Evolutionary conservation across 2,888 invertebrate species (phyloP), one percentile per base, ranked within the genome.

Genomic region (Strigamia transsilvanica): DNA sequence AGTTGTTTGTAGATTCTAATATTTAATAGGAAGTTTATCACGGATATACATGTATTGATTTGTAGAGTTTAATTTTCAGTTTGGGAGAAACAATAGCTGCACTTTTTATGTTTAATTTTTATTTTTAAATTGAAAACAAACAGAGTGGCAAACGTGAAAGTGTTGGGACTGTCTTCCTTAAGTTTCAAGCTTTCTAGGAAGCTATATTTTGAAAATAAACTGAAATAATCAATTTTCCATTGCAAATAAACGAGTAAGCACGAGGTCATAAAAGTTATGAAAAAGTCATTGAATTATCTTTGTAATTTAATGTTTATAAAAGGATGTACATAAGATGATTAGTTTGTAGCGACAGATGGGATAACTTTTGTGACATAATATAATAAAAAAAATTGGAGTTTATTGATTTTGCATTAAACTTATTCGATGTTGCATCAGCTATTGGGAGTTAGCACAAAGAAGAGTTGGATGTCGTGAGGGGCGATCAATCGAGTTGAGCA

Each of bases 361-460:
- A 79, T 79, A 79, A 79, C 41, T 79, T 79, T 79, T 79, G 79
- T 79, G 79, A 79, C 21, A 79, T 79, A 34, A 79, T 38, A 79
- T 41, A 18, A 42, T 27, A 42, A 38, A 79, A 42, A 79, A 10
- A 79, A 34, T 78, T 21, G 42, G 10, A 79, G 34, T 79, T 79
- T 79, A 79, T 77, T 77, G 32, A 79, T 42, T 79, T 41, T 38
- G 6, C 6, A 38, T 27, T 27, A 27, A 27, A 27, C 27, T 27
- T 27, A 27, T 38, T 38, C 38, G 0, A 38, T 38, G 9, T 38
- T 38, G 6, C 38, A 38, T 38, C 27, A 38, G 38, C 10, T 38
- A 10, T 38, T 38, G 1, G 38, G 38, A 2, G 27, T 27, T 27
- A 27, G 27, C 27, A 2, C 27, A 2, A 27, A 27, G 27, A 27